These are phyloP conservation scores for Lepilemur septentrionalis DNA, from an alignment of 2,797 vertebrate species.

Conservation along the genomic window DNA sequence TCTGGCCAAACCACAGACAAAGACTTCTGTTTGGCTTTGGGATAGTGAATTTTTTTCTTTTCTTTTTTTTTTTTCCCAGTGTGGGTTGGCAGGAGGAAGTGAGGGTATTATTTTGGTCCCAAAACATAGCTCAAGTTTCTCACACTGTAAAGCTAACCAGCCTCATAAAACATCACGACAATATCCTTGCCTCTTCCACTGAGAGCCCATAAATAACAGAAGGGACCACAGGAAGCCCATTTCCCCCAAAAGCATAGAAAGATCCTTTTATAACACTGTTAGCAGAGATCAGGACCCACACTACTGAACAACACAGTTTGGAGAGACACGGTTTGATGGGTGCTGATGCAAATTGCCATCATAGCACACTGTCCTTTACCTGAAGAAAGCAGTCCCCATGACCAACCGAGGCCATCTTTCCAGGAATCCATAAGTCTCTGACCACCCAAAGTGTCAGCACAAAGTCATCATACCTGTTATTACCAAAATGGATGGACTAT, in stretches of 20 bases:
- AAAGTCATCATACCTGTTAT: neutral
- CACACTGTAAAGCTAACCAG: slow-evolving; percentile 61
- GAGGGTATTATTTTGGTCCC: slow-evolving; percentile 54
- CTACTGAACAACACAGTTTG: neutral
- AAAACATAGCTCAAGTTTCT: slow-evolving; percentile 50
- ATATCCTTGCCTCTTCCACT: neutral
- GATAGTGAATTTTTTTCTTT: neutral
- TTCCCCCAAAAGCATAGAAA: neutral
- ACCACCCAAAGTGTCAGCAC: neutral
- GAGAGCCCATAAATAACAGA: slow-evolving; percentile 29
- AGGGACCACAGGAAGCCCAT: neutral
- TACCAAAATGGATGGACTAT: slow-evolving; percentile 47
- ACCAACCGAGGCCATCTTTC: neutral
- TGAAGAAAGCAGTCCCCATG: neutral
- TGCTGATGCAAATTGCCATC: neutral
- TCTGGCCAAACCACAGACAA: neutral
- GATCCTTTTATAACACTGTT: neutral
- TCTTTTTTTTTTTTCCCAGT: neutral
- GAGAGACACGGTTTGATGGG: neutral
- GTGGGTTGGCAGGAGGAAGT: slow-evolving; percentile 26
- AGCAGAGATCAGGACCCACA: neutral
- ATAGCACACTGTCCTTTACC: neutral
- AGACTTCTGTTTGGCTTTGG: slow-evolving; percentile 14
- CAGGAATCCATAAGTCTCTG: neutral
- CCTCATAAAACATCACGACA: slow-evolving; percentile 52